Base-by-base conservation (phyloP, 2,797 vertebrate species). In the Lepus oiostolus region DNA sequence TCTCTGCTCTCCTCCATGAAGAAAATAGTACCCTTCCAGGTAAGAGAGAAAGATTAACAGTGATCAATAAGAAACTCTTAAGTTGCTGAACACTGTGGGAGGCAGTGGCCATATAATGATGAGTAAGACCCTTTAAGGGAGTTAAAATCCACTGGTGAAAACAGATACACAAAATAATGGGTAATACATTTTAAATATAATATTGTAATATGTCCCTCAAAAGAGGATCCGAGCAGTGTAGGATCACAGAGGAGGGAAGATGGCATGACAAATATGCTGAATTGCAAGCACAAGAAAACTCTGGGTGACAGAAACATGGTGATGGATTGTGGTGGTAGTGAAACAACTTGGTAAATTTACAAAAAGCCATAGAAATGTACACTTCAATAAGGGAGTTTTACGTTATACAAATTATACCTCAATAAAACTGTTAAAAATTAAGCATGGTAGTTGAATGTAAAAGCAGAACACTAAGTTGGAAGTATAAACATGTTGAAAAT, bases 361-460 rank as follows among this genome's bases (percentile, higher is more conserved):
- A 42, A 50, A 65, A 89, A 62, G 6, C 3, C 67, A 89, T 50
- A 50, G 17, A 70, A 75, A 9, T 3, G 2, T 17, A 32, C 11
- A 72, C 35, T 74, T 42, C 63, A 38, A 8, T 30, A 22, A 38
- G 24, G 32, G 13, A 58, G 28, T 58, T 82, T 72, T 60, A 82
- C 19, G 12, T 10, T 11, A 77, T 50, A 3, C 70, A 85, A 84
- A 58, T 71, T 87, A 21, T 2, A 62, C 8, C 9, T 76, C 52
- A 90, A 68, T 42, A 72, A 82, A 93, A 38, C 3, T 82, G 60
- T 62, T 75, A 1, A 26, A 60, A 77, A 93, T 83, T 84, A 71
- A 60, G 24, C 4, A 22, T 1, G 8, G 47, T 90, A 72, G 85
- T 22, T 85, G 60, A 94, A 47, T 26, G 11, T 2, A 50, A 30